Conservation (phyloP, 2,888 invertebrate genomes). For the Erebia epiphron region DNA sequence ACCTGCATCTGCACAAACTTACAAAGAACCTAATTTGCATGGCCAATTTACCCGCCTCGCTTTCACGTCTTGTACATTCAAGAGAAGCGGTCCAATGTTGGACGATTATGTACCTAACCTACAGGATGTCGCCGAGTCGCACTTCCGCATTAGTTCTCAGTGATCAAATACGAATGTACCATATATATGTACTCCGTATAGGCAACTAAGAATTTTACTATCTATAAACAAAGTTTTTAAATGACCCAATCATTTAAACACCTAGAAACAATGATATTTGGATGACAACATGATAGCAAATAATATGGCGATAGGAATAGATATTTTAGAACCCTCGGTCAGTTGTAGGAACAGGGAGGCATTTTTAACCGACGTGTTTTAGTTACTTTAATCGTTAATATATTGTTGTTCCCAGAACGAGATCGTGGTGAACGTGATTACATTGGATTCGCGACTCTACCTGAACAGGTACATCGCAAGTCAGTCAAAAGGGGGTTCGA, state of each 20-base stretch:
- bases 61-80: constrained; percentile 34
- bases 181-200: constrained; percentile 6
- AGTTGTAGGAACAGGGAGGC: too few species aligned
- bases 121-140: constrained; percentile 35
- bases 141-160: constrained; percentile 33
- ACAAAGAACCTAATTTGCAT: constrained; percentile 42
- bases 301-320: too few species aligned
- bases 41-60: constrained; percentile 31
- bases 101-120: constrained; percentile 24
- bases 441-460: constrained; percentile 97
- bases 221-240: constrained; percentile 6
- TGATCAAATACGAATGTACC: constrained; percentile 31
- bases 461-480: constrained; percentile 97
- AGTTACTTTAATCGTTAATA: not conserved
- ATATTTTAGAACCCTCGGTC: too few species aligned
- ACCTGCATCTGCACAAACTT: constrained; percentile 43
- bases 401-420: constrained; percentile 61
- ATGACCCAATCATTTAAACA: not conserved
- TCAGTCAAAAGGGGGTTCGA: constrained; percentile 98
- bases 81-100: constrained; percentile 30
- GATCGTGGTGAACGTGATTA: constrained; percentile 88
- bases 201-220: constrained; percentile 4
- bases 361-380: too few species aligned
- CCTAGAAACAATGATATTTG: not conserved
- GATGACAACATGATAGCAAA: not conserved